Evolutionary conservation across 2,888 invertebrate genomes (phyloP), one percentile per base, ranked within the genome.

Genomic region (Aleiodes leptofemur): DNA sequence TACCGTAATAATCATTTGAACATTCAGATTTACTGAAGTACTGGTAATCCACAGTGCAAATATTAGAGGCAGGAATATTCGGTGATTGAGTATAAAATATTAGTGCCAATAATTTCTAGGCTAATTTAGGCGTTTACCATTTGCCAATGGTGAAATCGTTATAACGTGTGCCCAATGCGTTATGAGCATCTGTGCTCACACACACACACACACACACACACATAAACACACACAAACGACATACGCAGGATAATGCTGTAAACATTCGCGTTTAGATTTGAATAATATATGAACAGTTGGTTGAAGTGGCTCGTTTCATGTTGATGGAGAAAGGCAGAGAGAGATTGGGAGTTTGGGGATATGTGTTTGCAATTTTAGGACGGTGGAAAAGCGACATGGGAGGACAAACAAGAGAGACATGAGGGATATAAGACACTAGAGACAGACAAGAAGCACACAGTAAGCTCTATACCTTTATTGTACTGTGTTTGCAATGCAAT

Each of bases 401-500:
- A 48, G 59, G 31, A 69, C 34, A 56, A 38, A 55, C 66, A 72
- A 34, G 69, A n/a, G 66, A 14, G 3, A 31, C n/a, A 31, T 31
- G n/a, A 38, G 73, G 69, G 34, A 29, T 59, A 34, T 59, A 71
- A 72, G 64, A 43, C 69, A 72, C 57, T 68, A 72, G 68, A 69
- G 59, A 75, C 68, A 73, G 64, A 34, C 61, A 76, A 69, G 66
- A 72, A 69, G 48, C 31, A 61, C 51, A 59, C 55, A 57, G 70
- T 51, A 72, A 68, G 57, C 68, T 50, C 51, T 57, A 55, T 59
- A 69, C 38, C 48, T 68, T 34, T 64, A 57, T 50, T 29, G 59
- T 29, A 64, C 64, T 29, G 51, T 72, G 61, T 72, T 72, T 72
- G 72, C 57, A 13, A 72, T 72, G 61, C 72, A 72, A 72, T 72